Evolutionary conservation across 1,140 invertebrate species (phyloP).

Genomic region (Heliothis virescens): DNA sequence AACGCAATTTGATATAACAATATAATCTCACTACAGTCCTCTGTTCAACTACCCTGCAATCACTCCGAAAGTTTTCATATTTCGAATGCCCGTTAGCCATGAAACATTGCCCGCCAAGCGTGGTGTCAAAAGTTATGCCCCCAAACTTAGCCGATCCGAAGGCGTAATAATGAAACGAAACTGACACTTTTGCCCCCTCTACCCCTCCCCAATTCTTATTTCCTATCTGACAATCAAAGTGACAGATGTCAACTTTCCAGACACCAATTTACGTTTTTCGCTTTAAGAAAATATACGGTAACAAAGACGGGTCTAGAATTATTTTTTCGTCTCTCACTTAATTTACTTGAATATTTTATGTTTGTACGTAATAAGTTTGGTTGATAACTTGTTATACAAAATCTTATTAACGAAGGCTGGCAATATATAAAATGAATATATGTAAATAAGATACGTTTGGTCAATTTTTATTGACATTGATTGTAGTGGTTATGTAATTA

Average conservation of each 20-base stretch:
- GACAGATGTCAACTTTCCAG: conserved; percentile 52
- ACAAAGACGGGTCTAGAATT: not conserved
- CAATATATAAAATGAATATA: no score
- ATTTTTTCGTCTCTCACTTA: not conserved
- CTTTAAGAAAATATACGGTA: conserved; percentile 22
- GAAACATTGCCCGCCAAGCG: conserved; percentile 26
- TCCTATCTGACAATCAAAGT: conserved; percentile 51
- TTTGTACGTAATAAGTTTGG: not conserved
- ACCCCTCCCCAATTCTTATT: conserved; percentile 35
- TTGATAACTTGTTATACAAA: not conserved
- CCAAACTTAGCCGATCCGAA: conserved; percentile 31
- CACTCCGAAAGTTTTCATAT: conserved; percentile 45
- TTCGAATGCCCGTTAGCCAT: conserved; percentile 31
- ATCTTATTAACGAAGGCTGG: not conserved
- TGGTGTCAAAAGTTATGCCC: conserved; percentile 19
- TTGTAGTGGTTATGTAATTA: no score
- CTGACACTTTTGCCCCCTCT: conserved; percentile 30
- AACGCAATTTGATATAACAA: not conserved
- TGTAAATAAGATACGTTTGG: no score
- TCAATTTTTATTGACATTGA: no score
- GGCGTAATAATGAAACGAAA: conserved; percentile 45
- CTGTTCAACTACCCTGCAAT: conserved; percentile 19
- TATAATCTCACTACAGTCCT: not conserved
- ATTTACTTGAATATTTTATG: conserved; percentile 9
- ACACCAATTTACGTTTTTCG: conserved; percentile 36